Evolutionary conservation across 2,113 vertebrate species (phyloP).

Genomic region (Cyphomyrus plagiostoma): DNA sequence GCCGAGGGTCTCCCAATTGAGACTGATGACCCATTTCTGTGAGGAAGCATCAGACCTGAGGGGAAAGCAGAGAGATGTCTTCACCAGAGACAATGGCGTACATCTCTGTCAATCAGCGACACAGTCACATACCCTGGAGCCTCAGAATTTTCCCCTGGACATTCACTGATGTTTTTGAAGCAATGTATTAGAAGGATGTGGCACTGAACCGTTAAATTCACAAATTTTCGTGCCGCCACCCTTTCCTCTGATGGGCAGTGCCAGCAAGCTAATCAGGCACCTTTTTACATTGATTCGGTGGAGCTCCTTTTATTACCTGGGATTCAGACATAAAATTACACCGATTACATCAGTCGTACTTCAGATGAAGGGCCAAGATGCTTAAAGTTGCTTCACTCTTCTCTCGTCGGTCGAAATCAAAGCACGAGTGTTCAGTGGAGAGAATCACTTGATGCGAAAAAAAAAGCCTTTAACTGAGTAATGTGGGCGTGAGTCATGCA

Average conservation of each 20-base stretch:
- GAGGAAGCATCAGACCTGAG: neutral
- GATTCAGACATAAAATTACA: neutral
- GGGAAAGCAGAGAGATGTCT: neutral
- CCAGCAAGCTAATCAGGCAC: neutral
- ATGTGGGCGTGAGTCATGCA: constrained; percentile 10
- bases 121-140: neutral
- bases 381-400: neutral
- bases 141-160: neutral
- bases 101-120: neutral
- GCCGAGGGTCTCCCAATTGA: neutral
- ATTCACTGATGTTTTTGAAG: neutral
- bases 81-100: neutral
- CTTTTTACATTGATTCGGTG: neutral
- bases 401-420: neutral
- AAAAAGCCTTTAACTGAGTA: constrained; percentile 1
- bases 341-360: neutral
- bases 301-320: neutral
- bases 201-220: neutral
- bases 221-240: neutral
- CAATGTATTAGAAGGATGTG: neutral
- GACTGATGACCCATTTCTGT: neutral
- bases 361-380: neutral
- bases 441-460: neutral
- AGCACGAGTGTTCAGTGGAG: neutral
- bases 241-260: neutral